A percentile compares a stretch with the other conserved stretches of the same genome.
Conservation (phyloP, 2,797 vertebrate species). For the Aplochiton taeniatus region DNA sequence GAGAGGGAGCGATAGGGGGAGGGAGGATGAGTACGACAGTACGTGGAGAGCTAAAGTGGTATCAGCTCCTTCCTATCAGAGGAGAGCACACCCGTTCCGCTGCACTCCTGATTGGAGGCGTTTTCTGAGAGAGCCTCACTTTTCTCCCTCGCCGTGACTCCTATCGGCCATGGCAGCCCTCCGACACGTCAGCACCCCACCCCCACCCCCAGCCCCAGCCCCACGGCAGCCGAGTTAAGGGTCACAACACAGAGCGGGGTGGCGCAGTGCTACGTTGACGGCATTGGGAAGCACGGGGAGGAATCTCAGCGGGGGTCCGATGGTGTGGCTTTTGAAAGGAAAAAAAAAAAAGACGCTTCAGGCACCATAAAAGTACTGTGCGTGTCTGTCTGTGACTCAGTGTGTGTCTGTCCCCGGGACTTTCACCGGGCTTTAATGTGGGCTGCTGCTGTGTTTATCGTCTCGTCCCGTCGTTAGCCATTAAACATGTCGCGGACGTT, state of each 20-base stretch:
- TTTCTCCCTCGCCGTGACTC: neutral
- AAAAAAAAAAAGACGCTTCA: too few relatives aligned
- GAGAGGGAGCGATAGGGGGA: conserved; percentile 9
- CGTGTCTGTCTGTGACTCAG: neutral
- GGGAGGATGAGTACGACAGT: conserved; percentile 1
- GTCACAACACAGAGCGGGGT: too few relatives aligned
- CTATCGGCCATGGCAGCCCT: neutral
- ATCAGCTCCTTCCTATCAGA: neutral
- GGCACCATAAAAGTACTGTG: neutral
- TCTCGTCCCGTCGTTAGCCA: conserved; percentile 1
- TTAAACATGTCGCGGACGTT: conserved; percentile 24
- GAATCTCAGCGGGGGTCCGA: too few relatives aligned
- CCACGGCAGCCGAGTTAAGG: neutral
- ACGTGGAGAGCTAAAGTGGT: conserved; percentile 5
- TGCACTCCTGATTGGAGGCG: too few relatives aligned
- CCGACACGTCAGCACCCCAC: too few relatives aligned
- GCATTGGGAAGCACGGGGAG: too few relatives aligned
- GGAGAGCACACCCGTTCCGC: too few relatives aligned
- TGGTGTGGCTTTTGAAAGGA: too few relatives aligned
- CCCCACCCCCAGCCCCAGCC: conserved; percentile 4
- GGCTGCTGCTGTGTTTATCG: conserved; percentile 1
- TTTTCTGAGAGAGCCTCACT: neutral
- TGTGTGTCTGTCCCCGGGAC: neutral
- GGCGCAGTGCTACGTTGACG: too few relatives aligned
- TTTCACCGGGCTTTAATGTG: conserved; percentile 8